Evolutionary conservation across 2,797 vertebrate species (phyloP).

Genomic region (Percopsis omiscomaycus): DNA sequence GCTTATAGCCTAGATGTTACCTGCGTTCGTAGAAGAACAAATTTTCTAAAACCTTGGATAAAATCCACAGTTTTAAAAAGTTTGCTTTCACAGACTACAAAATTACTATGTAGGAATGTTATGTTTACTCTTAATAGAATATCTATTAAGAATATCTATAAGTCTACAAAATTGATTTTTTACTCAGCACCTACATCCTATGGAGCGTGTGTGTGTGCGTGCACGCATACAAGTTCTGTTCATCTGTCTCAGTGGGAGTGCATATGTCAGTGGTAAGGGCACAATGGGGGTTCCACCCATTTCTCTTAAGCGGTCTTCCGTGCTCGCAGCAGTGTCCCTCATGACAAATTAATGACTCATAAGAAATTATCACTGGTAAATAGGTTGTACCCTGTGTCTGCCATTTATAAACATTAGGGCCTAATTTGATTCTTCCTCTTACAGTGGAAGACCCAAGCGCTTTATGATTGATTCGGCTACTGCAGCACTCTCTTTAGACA

Average conservation of each 20-base stretch:
- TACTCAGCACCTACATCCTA: neutral
- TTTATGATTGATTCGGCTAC: neutral
- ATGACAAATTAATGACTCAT: slow-evolving; percentile 38
- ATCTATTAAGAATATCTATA: neutral
- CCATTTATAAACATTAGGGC: slow-evolving; percentile 36
- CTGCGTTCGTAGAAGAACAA: too few species aligned
- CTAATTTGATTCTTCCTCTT: slow-evolving; percentile 24
- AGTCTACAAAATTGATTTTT: slow-evolving; percentile 6
- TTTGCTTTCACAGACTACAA: neutral
- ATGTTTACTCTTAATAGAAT: neutral
- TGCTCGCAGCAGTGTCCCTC: slow-evolving; percentile 39
- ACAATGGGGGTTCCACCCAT: slow-evolving; percentile 21
- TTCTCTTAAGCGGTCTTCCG: slow-evolving; percentile 43
- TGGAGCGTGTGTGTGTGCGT: neutral
- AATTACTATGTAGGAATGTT: neutral
- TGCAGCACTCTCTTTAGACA: neutral
- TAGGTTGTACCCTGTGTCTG: slow-evolving; percentile 33
- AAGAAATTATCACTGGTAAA: slow-evolving; percentile 30
- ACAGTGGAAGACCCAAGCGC: slow-evolving; percentile 5
- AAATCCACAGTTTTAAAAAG: neutral
- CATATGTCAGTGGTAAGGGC: slow-evolving; percentile 38
- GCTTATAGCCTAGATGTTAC: too few species aligned
- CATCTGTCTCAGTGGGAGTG: slow-evolving; percentile 10
- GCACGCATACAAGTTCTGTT: neutral
- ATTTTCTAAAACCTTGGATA: neutral